These are phyloP conservation scores for Lophotis ruficrista DNA, from an alignment of 2,113 vertebrate genomes.

Conservation along the genomic window DNA sequence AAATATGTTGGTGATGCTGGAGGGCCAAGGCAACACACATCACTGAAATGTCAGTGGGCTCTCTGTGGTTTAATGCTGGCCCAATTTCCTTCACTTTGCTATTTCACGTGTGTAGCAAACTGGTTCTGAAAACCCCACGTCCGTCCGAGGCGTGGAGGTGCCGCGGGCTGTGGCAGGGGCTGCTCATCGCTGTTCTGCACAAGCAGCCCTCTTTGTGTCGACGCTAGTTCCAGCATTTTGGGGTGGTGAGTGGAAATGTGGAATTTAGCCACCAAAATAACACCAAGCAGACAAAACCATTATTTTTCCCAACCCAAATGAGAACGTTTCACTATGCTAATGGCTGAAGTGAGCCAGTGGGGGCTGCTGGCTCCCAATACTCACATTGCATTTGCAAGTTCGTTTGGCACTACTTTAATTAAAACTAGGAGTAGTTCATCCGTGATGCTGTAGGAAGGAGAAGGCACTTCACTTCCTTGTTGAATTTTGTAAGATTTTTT, in stretches of 20 bases:
- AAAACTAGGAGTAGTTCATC: neutral
- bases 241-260: neutral
- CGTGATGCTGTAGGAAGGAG: neutral
- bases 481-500: neutral
- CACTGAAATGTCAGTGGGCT: neutral
- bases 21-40: neutral
- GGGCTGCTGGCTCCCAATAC: neutral
- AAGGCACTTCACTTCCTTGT: neutral
- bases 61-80: neutral
- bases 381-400: neutral
- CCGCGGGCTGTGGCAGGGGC: neutral
- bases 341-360: neutral
- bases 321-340: neutral
- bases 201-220: neutral
- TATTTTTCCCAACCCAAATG: neutral
- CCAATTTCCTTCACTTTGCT: neutral
- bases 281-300: neutral
- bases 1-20: neutral
- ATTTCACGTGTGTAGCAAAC: neutral
- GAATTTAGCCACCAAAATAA: neutral
- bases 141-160: neutral
- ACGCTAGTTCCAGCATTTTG: neutral
- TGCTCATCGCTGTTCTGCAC: neutral
- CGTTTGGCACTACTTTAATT: neutral
- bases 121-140: neutral